Percentiles rank a stretch among this genome's conserved stretches.
Evolutionary conservation across 2,888 invertebrate species (phyloP).

Genomic region (Eudemis profundana): DNA sequence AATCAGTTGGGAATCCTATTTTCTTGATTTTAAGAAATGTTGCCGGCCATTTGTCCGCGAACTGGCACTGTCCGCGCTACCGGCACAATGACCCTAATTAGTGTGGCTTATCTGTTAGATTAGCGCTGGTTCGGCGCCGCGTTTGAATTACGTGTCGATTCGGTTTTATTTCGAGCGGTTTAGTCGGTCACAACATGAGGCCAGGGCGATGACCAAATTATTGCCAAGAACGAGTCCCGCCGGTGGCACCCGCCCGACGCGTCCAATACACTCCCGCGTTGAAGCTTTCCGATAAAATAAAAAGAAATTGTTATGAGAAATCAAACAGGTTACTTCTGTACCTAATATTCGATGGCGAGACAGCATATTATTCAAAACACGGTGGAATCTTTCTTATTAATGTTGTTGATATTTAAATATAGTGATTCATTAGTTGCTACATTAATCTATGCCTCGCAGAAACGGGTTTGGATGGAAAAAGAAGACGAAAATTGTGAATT

Average conservation of each 20-base stretch:
- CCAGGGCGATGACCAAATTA: conserved; percentile 81
- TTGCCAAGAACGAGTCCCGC: conserved; percentile 76
- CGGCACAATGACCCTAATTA: too few species aligned
- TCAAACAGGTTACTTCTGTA: conserved; percentile 44
- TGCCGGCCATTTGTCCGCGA: too few species aligned
- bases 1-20: too few species aligned
- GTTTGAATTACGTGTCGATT: conserved; percentile 50
- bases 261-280: conserved; percentile 33
- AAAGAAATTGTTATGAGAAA: conserved; percentile 44
- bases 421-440: conserved; percentile 41
- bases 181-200: conserved; percentile 54
- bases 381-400: conserved; percentile 35
- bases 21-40: too few species aligned
- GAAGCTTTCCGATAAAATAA: conserved; percentile 42
- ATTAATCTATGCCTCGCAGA: conserved; percentile 38
- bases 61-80: too few species aligned
- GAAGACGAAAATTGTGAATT: conserved; percentile 45
- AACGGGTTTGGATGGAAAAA: conserved; percentile 37
- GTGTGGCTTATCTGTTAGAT: conserved; percentile 68
- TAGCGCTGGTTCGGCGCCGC: conserved; percentile 57
- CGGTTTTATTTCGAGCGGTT: conserved; percentile 46
- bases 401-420: conserved; percentile 40
- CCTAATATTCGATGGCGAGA: conserved; percentile 32
- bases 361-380: conserved; percentile 40
- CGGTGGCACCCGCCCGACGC: conserved; percentile 47